A percentile compares a stretch with the other conserved stretches of the same genome.
Evolutionary conservation across 2,113 vertebrate genomes (phyloP).

Genomic region (Esox niger): DNA sequence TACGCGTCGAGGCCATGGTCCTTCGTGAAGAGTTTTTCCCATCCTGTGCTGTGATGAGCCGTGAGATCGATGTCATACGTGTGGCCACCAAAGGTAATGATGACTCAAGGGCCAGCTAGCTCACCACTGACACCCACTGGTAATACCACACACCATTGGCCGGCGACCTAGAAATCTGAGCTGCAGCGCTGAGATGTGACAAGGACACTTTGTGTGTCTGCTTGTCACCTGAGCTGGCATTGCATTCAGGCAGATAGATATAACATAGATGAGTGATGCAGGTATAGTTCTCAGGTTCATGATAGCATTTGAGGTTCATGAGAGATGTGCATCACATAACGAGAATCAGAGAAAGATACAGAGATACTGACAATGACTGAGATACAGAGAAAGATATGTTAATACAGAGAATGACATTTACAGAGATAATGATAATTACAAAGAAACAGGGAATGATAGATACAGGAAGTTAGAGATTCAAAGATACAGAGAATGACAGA

Average conservation of each 20-base stretch:
- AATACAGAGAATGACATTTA: too few relatives aligned
- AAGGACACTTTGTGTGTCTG: not conserved
- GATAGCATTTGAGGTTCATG: too few relatives aligned
- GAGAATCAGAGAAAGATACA: too few relatives aligned
- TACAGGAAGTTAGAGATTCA: too few relatives aligned
- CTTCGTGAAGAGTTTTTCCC: slow-evolving; percentile 88
- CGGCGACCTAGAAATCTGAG: slow-evolving; percentile 57
- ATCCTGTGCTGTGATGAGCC: slow-evolving; percentile 81
- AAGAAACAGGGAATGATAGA: too few relatives aligned
- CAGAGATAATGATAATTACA: too few relatives aligned
- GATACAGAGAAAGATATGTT: too few relatives aligned
- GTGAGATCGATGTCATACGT: slow-evolving; percentile 83
- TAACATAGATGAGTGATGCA: not conserved
- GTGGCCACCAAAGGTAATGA: slow-evolving; percentile 85
- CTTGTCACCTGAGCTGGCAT: slow-evolving; percentile 22
- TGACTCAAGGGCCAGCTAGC: slow-evolving; percentile 4
- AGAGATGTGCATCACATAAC: too few relatives aligned
- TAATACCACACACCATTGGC: not conserved
- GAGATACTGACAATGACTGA: too few relatives aligned
- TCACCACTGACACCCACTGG: not conserved
- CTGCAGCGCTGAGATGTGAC: slow-evolving; percentile 8
- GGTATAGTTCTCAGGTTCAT: too few relatives aligned
- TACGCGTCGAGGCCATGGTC: slow-evolving; percentile 94
- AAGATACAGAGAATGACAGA: too few relatives aligned
- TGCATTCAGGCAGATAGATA: not conserved